Evolutionary conservation across 2,797 vertebrate species (phyloP).

Genomic region (Rousettus madagascariensis): DNA sequence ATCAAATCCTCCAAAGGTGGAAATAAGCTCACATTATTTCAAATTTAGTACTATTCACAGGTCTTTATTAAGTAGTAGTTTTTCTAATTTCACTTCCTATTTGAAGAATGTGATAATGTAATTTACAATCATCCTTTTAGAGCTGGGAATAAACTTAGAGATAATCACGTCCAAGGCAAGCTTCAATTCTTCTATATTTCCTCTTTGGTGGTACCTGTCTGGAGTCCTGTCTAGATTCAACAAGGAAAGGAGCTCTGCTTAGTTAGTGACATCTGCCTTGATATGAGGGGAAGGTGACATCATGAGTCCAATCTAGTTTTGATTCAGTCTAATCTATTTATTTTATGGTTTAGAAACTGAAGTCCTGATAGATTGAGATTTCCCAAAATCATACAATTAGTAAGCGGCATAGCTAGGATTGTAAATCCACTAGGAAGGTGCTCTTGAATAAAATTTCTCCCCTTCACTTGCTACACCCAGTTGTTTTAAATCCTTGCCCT

Average conservation of each 20-base stretch:
- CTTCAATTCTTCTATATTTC: not conserved
- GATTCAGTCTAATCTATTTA: not conserved
- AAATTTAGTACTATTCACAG: not conserved
- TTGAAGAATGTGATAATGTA: not conserved
- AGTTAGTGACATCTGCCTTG: not conserved
- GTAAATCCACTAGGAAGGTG: not conserved
- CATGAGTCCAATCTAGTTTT: not conserved
- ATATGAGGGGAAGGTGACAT: not conserved
- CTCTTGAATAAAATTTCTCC: not conserved
- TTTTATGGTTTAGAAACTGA: not conserved
- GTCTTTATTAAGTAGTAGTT: not conserved
- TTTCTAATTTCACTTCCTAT: not conserved
- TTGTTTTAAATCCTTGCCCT: not conserved
- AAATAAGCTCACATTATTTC: not conserved
- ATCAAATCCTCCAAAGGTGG: not conserved
- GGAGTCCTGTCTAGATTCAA: not conserved
- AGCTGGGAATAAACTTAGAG: not conserved
- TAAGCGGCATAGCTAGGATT: not conserved
- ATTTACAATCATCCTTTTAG: not conserved
- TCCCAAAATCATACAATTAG: not conserved
- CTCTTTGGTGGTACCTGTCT: not conserved
- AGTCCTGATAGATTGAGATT: not conserved
- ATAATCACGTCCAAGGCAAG: not conserved
- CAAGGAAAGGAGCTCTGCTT: not conserved
- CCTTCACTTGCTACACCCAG: not conserved